Percentiles rank a stretch among this genome's conserved stretches.
Conservation (phyloP, 2,113 vertebrate species). For the Microcebus ravelobensis region DNA sequence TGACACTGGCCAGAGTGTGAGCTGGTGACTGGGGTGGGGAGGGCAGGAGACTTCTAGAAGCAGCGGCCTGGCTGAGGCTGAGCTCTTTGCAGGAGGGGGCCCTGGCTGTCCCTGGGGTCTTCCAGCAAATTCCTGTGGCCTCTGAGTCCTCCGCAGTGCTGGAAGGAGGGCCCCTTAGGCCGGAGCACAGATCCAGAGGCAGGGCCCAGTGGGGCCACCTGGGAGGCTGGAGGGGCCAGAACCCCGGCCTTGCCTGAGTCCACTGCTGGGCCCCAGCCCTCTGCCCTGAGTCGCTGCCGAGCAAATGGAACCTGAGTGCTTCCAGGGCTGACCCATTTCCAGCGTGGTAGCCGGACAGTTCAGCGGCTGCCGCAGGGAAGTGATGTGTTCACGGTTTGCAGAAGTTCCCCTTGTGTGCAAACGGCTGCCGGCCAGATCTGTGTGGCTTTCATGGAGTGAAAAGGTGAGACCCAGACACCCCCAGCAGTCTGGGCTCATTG, state of each 20-base stretch:
- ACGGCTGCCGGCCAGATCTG: background rate
- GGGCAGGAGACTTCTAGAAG: background rate
- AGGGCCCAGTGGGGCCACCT: background rate
- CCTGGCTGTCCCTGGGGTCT: background rate
- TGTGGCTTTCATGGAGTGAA: slow-evolving; percentile 18
- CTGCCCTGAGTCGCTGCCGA: background rate
- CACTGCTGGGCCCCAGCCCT: background rate
- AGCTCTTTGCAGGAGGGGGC: background rate
- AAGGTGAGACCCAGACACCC: slow-evolving; percentile 42
- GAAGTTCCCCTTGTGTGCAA: background rate
- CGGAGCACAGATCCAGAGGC: background rate
- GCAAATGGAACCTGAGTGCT: no score
- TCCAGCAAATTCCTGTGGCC: background rate
- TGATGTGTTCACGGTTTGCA: background rate
- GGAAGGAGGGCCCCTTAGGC: accelerated
- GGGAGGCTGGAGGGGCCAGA: background rate
- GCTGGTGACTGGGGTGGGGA: background rate
- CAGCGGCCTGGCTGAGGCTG: background rate
- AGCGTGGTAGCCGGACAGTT: background rate
- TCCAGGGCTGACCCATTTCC: background rate
- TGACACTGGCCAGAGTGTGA: background rate
- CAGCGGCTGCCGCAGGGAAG: background rate
- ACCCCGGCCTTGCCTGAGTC: background rate
- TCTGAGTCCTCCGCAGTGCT: accelerated
- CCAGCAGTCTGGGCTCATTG: slow-evolving; percentile 40